Evolutionary conservation across 30 jellyfish, hydroid and myxozoan species (phyloP).

Genomic region (Turritopsis rubra): DNA sequence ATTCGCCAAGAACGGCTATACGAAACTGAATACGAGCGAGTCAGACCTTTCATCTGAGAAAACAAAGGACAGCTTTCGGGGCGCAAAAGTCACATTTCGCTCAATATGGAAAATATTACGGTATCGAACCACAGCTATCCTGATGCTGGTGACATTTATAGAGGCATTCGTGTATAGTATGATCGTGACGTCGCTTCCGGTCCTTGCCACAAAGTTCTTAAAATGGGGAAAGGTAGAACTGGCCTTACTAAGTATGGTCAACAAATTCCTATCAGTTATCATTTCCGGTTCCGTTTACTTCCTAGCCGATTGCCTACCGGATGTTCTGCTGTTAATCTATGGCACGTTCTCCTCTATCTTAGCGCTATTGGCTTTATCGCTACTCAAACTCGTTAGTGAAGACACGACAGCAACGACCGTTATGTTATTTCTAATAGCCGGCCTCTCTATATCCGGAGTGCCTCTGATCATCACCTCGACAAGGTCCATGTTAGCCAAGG

Average conservation of each 20-base stretch:
- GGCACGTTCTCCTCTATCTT: constrained; percentile 14
- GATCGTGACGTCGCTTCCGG: constrained; percentile 30
- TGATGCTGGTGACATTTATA: constrained; percentile 21
- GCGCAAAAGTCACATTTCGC: neutral
- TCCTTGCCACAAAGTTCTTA: constrained; percentile 24
- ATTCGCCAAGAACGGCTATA: neutral
- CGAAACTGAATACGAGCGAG: neutral
- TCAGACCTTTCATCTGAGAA: neutral
- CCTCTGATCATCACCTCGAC: constrained; percentile 37
- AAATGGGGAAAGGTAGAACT: constrained; percentile 32
- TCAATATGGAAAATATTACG: constrained; percentile 37
- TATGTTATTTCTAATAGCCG: constrained; percentile 6
- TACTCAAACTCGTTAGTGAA: neutral
- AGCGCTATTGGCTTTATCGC: constrained; percentile 22
- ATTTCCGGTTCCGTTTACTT: constrained; percentile 33
- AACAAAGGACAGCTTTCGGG: neutral
- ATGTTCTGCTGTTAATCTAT: constrained; percentile 13
- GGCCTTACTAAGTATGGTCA: constrained; percentile 34
- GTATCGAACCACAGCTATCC: constrained; percentile 22
- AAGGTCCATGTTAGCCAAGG: constrained; percentile 32
- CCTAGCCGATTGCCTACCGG: constrained; percentile 26
- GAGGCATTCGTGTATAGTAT: constrained; percentile 34
- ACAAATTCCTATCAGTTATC: constrained; percentile 26
- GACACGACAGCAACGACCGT: constrained; percentile 9
- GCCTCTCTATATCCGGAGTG: constrained; percentile 34